Percentiles rank a stretch among this genome's conserved stretches.
Evolutionary conservation across 2,888 invertebrate species (phyloP).

Genomic region (Petrolisthes manimaculis): DNA sequence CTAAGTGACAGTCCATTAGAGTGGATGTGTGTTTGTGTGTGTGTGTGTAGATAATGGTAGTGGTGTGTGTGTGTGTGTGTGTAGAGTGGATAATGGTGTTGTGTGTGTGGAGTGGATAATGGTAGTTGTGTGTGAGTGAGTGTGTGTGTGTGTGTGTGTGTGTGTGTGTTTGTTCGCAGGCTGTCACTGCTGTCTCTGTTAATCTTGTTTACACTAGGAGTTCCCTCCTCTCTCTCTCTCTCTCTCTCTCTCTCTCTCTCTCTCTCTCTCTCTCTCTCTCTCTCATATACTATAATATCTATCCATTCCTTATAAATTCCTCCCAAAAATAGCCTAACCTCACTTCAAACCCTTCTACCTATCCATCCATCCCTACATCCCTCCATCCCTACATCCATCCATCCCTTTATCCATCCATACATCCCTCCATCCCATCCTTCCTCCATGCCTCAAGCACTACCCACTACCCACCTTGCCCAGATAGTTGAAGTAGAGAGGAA

Average conservation of each 20-base stretch:
- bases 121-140: background rate
- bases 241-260: constrained; percentile 9
- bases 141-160: background rate
- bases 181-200: background rate
- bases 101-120: background rate
- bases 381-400: background rate
- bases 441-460: constrained; percentile 10
- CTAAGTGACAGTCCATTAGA: no score
- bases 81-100: background rate
- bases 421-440: background rate
- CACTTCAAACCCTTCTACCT: background rate
- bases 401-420: background rate
- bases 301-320: background rate
- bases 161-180: background rate
- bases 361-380: background rate
- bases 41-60: no score
- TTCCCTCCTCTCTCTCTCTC: background rate
- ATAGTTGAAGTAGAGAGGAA: constrained; percentile 27
- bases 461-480: constrained; percentile 23
- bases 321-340: background rate
- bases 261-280: constrained; percentile 21
- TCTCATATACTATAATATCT: background rate
- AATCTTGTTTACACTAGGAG: background rate
- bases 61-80: no score
- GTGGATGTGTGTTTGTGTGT: no score